Base-by-base conservation (phyloP, 2,113 vertebrate genomes). In the Rallus limicola region DNA sequence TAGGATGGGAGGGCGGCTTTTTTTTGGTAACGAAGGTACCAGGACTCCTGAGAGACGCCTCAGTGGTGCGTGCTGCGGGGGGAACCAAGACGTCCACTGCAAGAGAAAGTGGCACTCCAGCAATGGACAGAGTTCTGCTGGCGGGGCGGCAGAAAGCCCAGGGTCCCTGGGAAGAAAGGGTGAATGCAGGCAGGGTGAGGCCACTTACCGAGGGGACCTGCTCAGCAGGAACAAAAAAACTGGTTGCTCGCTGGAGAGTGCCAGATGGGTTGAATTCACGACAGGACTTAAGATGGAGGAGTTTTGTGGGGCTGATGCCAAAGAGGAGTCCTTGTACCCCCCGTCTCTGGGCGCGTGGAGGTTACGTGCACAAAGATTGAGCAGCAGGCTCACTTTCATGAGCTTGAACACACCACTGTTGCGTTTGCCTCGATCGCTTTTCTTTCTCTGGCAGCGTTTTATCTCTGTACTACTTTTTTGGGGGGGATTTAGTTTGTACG, bases 281-380 rank as follows among this genome's bases (percentile, higher is more conserved):
- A 58, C 77, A 78, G 86, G 86, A 74, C 56, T 59, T 69, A 90
- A 92, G 90, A 90, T 87, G 78, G 86, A 95, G 86, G 90, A 87
- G 81, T 44, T 72, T n/a, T 4, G 76, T 78, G 90, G 85, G 93
- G 81, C 81, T 68, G 81, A 5, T 94, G 93, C 86, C 82, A 92
- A 77, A 50, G 81, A 58, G 55, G 53, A 79, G 84, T 15, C 63
- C 72, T 24, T n/a, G 8, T 23, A 9, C 76, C 64, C 64, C 70
- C 59, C 3, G 29, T 38, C 38, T 2, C 16, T 10, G 31, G 82
- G 40, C 18, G 46, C 1, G 77, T 2, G 23, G 87, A 67, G 88
- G 70, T 72, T 56, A 4, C 13, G 34, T 6, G 71, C 3, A 33
- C 70, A 28, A 38, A 40, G 64, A 2, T 65, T 48, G 76, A 23